Evolutionary conservation across 2,888 invertebrate genomes (phyloP).

Genomic region (Pharmacophagus antenor): DNA sequence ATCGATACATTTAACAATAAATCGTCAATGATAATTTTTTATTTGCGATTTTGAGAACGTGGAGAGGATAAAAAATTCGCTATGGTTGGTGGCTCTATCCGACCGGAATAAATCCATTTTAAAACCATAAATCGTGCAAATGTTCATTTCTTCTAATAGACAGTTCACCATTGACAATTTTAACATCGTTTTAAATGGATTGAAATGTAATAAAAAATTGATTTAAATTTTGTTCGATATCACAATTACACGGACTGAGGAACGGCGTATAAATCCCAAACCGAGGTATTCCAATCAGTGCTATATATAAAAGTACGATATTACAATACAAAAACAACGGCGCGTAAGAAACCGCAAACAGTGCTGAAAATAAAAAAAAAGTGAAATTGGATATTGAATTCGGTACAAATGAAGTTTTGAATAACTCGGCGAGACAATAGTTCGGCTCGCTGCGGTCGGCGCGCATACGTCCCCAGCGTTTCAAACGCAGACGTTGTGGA

Average conservation of each 20-base stretch:
- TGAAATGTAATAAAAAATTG: background rate
- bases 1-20: no score
- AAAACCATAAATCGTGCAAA: background rate
- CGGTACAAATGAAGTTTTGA: slow-evolving; percentile 15
- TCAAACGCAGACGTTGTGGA: slow-evolving; percentile 21
- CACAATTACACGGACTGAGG: background rate
- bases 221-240: background rate
- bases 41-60: no score
- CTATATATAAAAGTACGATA: slow-evolving; percentile 5
- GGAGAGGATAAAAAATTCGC: no score
- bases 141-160: no score
- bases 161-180: background rate
- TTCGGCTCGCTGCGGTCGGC: slow-evolving; percentile 15
- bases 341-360: slow-evolving; percentile 6
- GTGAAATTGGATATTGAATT: slow-evolving; percentile 27
- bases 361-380: slow-evolving; percentile 24
- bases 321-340: slow-evolving; percentile 15
- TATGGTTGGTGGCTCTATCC: no score
- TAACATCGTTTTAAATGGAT: background rate
- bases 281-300: slow-evolving; percentile 4
- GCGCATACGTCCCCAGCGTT: background rate
- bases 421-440: slow-evolving; percentile 22
- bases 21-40: no score
- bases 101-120: background rate
- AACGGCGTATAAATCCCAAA: background rate